phyloP scores from a whole-genome alignment of 1,140 invertebrate species.

The Drosophila athabasca region DNA sequence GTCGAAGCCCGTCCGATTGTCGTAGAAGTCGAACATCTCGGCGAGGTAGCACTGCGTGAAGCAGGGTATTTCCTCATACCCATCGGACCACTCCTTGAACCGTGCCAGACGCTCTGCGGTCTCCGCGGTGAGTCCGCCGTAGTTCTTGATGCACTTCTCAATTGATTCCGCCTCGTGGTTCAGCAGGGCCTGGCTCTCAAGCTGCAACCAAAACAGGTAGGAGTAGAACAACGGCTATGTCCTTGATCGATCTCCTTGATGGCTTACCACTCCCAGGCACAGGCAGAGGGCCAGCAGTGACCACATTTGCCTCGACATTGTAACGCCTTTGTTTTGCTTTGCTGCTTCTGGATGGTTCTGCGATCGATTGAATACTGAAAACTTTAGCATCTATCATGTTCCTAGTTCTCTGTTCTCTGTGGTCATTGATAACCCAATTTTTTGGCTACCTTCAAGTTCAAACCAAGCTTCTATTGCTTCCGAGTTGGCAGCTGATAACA shows the following conservation, averaged over 20 bases:
- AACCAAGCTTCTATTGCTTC: slow-evolving; percentile 1
- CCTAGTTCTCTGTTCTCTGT: slow-evolving; percentile 1
- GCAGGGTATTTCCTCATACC: slow-evolving; percentile 72
- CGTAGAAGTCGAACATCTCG: slow-evolving; percentile 71
- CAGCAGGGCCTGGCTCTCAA: slow-evolving; percentile 22
- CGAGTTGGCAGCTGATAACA: slow-evolving; percentile 41
- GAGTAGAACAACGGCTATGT: too few relatives aligned
- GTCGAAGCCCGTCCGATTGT: slow-evolving; percentile 56
- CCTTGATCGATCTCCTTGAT: too few relatives aligned
- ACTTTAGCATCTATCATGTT: slow-evolving; percentile 24
- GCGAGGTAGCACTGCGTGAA: slow-evolving; percentile 70
- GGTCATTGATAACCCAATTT: slow-evolving; percentile 57
- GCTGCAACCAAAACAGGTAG: slow-evolving; percentile 12
- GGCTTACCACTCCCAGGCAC: slow-evolving; percentile 26
- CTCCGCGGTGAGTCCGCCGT: slow-evolving; percentile 51
- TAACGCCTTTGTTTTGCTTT: too few relatives aligned
- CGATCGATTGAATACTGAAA: slow-evolving; percentile 58
- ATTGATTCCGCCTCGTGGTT: slow-evolving; percentile 37
- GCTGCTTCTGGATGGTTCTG: slow-evolving; percentile 26
- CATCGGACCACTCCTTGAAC: slow-evolving; percentile 67
- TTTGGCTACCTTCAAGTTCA: slow-evolving; percentile 50
- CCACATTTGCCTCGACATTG: slow-evolving; percentile 11
- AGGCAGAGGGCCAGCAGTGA: slow-evolving; percentile 24
- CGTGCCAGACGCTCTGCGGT: slow-evolving; percentile 53
- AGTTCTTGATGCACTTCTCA: slow-evolving; percentile 55